Conservation (phyloP, 2,113 vertebrate genomes). For the Sapajus apella region DNA sequence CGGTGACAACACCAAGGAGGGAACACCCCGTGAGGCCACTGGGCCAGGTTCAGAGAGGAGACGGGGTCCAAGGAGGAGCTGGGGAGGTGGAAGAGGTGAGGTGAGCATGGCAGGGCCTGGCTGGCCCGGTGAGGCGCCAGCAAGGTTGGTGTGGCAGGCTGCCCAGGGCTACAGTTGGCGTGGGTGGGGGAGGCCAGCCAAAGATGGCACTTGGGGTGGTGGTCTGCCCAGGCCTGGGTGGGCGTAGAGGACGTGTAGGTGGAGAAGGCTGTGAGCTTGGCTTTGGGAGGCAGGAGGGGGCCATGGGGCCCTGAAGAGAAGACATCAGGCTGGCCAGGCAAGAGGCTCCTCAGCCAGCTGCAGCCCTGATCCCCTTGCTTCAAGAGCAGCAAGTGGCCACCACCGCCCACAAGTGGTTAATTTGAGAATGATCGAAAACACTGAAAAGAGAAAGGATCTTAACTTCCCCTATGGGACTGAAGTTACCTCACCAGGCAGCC, state of each 20-base stretch:
- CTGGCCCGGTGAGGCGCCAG: neutral
- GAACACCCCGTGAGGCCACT: neutral
- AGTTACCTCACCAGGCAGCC: fast-evolving
- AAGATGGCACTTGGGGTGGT: neutral
- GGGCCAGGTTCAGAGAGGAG: neutral
- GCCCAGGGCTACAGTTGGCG: neutral
- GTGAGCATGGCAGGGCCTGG: neutral
- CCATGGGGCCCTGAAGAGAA: fast-evolving
- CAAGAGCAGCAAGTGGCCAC: neutral
- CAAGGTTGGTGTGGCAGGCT: neutral
- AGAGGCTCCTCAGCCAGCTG: neutral
- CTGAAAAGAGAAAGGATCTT: neutral
- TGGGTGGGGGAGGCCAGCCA: neutral
- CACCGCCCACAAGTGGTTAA: constrained; percentile 6
- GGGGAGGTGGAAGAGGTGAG: neutral
- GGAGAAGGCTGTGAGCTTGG: neutral
- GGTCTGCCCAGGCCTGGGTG: neutral
- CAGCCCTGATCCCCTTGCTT: neutral
- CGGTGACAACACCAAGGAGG: fast-evolving
- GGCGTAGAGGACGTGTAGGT: neutral
- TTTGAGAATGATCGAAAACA: neutral
- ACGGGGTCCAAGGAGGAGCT: neutral
- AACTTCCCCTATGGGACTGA: no score
- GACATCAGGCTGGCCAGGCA: neutral
- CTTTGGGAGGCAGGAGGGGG: neutral